Conservation (phyloP, 2,797 vertebrate species). For the Meda fulgida region DNA sequence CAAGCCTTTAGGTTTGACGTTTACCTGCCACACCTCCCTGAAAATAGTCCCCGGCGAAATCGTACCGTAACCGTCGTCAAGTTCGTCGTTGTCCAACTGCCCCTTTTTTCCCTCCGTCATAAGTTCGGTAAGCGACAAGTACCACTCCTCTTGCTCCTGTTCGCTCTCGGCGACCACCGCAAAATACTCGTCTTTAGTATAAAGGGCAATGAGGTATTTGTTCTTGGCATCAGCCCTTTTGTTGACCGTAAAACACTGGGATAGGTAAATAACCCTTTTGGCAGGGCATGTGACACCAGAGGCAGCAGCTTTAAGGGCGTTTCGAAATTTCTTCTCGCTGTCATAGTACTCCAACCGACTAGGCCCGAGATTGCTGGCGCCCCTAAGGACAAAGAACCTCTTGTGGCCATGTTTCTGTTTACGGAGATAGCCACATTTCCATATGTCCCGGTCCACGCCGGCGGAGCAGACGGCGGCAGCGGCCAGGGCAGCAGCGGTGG, state of each 20-base stretch:
- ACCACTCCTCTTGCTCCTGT: constrained; percentile 87
- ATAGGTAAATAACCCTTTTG: constrained; percentile 82
- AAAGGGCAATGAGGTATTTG: constrained; percentile 88
- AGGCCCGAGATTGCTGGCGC: constrained; percentile 74
- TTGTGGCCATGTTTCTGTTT: constrained; percentile 86
- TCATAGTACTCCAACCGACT: constrained; percentile 88
- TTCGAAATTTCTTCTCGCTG: constrained; percentile 88
- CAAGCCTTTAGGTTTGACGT: constrained; percentile 84
- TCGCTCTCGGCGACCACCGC: constrained; percentile 85
- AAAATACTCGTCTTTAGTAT: constrained; percentile 86
- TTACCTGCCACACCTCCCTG: constrained; percentile 89
- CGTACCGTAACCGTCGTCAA: constrained; percentile 76
- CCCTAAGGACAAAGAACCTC: constrained; percentile 84
- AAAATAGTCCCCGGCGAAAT: constrained; percentile 77
- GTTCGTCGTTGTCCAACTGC: constrained; percentile 68
- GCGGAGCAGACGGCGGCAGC: constrained; percentile 56
- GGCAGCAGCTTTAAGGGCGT: constrained; percentile 76
- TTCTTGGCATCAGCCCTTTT: constrained; percentile 87
- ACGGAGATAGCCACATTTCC: constrained; percentile 86
- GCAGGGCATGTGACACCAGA: constrained; percentile 53
- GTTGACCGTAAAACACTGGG: constrained; percentile 84
- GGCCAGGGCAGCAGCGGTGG: constrained; percentile 60
- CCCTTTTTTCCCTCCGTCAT: constrained; percentile 77
- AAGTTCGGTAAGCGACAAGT: constrained; percentile 81
- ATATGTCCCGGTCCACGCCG: constrained; percentile 72